Conservation (phyloP, 2,113 vertebrate species). For the Nesospiza acunhae region DNA sequence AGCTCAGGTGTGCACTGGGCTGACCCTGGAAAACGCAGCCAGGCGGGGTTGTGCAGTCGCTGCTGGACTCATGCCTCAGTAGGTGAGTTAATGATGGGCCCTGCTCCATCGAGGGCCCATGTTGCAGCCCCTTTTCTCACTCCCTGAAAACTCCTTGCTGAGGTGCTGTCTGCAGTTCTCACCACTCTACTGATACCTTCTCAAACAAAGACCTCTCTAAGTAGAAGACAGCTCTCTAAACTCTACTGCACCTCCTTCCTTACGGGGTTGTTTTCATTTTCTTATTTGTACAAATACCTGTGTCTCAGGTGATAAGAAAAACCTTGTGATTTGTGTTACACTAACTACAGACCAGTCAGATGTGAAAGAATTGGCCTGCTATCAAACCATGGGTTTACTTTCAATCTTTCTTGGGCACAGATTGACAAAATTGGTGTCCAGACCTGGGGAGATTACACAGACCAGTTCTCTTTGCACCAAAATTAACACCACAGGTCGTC, state of each 20-base stretch:
- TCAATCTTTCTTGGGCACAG: accelerated
- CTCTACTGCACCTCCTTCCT: neutral
- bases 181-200: neutral
- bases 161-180: neutral
- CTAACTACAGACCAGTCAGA: neutral
- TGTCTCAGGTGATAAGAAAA: neutral
- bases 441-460: neutral
- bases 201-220: neutral
- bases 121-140: neutral
- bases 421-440: neutral
- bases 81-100: neutral
- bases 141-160: neutral
- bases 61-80: neutral
- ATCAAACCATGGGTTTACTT: neutral
- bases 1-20: neutral
- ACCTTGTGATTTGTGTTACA: neutral
- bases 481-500: neutral
- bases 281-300: neutral
- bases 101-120: accelerated
- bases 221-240: neutral
- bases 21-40: neutral
- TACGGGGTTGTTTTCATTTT: neutral
- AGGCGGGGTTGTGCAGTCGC: accelerated
- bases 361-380: neutral
- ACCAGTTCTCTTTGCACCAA: neutral